Percentiles rank a stretch among this genome's conserved stretches.
Evolutionary conservation across 2,113 vertebrate genomes (phyloP).

Genomic region (Chloropsis hardwickii): DNA sequence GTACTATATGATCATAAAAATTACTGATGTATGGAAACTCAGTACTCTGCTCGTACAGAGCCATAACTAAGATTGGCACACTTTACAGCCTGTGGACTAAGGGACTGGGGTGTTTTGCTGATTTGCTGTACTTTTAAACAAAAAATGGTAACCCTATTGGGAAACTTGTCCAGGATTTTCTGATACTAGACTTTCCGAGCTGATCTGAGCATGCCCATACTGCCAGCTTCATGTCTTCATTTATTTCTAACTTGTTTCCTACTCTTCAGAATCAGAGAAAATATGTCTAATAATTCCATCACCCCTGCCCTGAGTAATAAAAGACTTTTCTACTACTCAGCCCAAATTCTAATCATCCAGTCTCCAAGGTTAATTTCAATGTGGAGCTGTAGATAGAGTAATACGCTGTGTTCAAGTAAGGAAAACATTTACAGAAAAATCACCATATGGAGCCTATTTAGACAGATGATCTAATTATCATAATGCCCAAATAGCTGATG

Average conservation of each 20-base stretch:
- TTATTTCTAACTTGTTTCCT: neutral
- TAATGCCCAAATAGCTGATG: conserved; percentile 36
- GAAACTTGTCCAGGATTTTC: neutral
- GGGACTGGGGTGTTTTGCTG: neutral
- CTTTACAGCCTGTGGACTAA: neutral
- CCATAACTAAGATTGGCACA: neutral
- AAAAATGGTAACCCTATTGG: accelerated
- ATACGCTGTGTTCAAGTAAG: conserved; percentile 51
- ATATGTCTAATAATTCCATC: neutral
- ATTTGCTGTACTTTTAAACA: neutral
- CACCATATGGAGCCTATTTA: conserved; percentile 53
- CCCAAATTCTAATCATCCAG: conserved; percentile 1
- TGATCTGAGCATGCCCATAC: neutral
- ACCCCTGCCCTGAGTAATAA: neutral
- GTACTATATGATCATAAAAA: neutral
- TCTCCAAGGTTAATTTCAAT: conserved; percentile 58
- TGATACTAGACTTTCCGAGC: neutral
- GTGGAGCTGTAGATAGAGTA: conserved; percentile 32
- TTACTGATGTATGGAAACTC: neutral
- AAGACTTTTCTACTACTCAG: neutral
- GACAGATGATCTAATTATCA: conserved; percentile 62
- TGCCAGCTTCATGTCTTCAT: neutral
- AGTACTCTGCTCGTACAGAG: neutral
- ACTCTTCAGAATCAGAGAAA: neutral
- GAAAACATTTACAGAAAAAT: conserved; percentile 64